These are phyloP conservation scores for Drosophila quadrilineata DNA, from an alignment of 1,140 invertebrate species.

Conservation along the genomic window DNA sequence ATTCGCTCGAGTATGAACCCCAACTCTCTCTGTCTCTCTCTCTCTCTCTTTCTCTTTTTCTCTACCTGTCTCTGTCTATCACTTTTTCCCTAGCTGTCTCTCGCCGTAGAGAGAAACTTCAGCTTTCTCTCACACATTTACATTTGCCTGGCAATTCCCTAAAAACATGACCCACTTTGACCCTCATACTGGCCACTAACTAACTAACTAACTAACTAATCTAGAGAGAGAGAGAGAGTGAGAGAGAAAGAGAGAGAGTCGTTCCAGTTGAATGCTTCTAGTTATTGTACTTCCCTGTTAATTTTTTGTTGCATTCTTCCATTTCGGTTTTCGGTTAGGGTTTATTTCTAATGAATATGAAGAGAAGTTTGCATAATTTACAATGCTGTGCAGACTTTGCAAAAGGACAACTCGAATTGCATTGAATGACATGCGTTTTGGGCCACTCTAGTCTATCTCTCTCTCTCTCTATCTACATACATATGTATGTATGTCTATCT, in stretches of 20 bases:
- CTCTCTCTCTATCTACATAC: conserved; percentile 1
- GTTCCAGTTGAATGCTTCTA: conserved; percentile 36
- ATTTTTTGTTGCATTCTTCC: conserved; percentile 12
- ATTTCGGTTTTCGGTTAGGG: conserved; percentile 8
- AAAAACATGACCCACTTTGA: conserved; percentile 40
- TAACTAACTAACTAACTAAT: conserved; percentile 31
- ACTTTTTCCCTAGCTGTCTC: not conserved
- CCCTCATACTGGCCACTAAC: conserved; percentile 26
- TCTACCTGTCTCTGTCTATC: not conserved
- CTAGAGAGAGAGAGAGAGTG: not conserved
- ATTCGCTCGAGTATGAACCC: not conserved
- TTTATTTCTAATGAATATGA: conserved; percentile 67
- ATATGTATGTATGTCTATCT: not conserved
- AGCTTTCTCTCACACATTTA: not conserved
- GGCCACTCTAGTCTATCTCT: not conserved
- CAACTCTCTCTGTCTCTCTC: not conserved
- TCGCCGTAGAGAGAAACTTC: not conserved
- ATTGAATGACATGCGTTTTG: conserved; percentile 71
- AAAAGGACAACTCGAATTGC: conserved; percentile 45
- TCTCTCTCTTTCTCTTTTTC: not conserved
- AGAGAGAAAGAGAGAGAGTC: not conserved
- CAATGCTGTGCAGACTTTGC: conserved; percentile 23
- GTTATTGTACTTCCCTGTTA: not conserved
- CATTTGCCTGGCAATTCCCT: conserved; percentile 15
- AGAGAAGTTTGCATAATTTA: conserved; percentile 73